These are phyloP conservation scores for Parotocinclus haroldoi DNA, from an alignment of 2,797 vertebrate species.

Conservation along the genomic window DNA sequence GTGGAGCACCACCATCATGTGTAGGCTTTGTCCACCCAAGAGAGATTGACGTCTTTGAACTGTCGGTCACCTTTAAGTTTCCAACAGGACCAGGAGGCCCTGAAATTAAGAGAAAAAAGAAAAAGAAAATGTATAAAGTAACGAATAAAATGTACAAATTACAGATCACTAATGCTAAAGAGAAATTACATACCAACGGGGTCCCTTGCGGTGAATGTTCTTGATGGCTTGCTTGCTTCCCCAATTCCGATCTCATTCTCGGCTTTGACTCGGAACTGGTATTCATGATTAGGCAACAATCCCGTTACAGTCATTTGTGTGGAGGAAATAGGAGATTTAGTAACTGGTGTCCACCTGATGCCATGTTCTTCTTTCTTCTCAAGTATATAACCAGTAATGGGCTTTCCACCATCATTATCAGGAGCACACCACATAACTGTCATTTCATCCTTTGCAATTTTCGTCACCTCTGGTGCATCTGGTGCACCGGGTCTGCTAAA, in stretches of 20 bases:
- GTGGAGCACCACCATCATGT: slow-evolving; percentile 89
- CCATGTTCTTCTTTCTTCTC: slow-evolving; percentile 92
- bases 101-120: slow-evolving; percentile 55
- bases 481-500: slow-evolving; percentile 87
- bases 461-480: slow-evolving; percentile 88
- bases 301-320: slow-evolving; percentile 87
- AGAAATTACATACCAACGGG: slow-evolving; percentile 79
- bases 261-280: slow-evolving; percentile 96
- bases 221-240: slow-evolving; percentile 88
- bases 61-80: slow-evolving; percentile 90
- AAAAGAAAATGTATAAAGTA: neutral
- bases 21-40: slow-evolving; percentile 56
- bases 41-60: slow-evolving; percentile 83
- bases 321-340: slow-evolving; percentile 82
- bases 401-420: slow-evolving; percentile 91
- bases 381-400: slow-evolving; percentile 90
- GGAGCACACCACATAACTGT: slow-evolving; percentile 91
- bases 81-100: slow-evolving; percentile 92
- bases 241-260: slow-evolving; percentile 95
- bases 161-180: neutral
- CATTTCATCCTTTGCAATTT: slow-evolving; percentile 92
- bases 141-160: neutral
- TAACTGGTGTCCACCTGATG: slow-evolving; percentile 88
- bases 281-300: slow-evolving; percentile 90
- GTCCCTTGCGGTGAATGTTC: slow-evolving; percentile 88